Percentiles rank a stretch among this genome's conserved stretches.
Conservation (phyloP, 2,113 vertebrate genomes). For the Stomatorhinus ivindoensis region DNA sequence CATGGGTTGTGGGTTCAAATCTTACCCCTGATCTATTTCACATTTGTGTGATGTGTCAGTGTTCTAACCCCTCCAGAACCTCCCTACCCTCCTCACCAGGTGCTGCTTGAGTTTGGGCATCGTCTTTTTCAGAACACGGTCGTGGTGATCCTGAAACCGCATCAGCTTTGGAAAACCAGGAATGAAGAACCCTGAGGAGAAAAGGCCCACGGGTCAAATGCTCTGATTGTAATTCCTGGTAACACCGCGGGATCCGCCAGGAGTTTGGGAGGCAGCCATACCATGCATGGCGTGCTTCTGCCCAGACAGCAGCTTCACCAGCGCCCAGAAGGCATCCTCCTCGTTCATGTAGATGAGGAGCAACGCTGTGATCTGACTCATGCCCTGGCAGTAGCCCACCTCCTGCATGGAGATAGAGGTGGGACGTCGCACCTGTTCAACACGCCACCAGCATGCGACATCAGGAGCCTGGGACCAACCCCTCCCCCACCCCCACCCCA, state of each 20-base stretch:
- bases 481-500: not conserved
- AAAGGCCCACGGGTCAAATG: not conserved
- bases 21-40: not conserved
- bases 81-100: conserved; percentile 67
- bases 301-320: conserved; percentile 89
- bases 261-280: conserved; percentile 39
- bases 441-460: not conserved
- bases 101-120: conserved; percentile 94
- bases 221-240: not conserved
- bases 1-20: not conserved
- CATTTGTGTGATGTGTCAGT: not conserved
- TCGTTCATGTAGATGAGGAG: conserved; percentile 99
- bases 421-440: not conserved
- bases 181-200: conserved; percentile 80
- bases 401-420: conserved; percentile 65
- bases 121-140: conserved; percentile 89
- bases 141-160: conserved; percentile 97
- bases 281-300: conserved; percentile 91
- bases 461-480: not conserved
- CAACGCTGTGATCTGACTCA: conserved; percentile 97
- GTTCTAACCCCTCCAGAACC: not conserved
- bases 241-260: not conserved
- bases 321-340: conserved; percentile 97
- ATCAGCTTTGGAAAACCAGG: conserved; percentile 95
- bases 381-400: conserved; percentile 97